Evolutionary conservation across 2,888 invertebrate species (phyloP).

Genomic region (Acleris sparsana): DNA sequence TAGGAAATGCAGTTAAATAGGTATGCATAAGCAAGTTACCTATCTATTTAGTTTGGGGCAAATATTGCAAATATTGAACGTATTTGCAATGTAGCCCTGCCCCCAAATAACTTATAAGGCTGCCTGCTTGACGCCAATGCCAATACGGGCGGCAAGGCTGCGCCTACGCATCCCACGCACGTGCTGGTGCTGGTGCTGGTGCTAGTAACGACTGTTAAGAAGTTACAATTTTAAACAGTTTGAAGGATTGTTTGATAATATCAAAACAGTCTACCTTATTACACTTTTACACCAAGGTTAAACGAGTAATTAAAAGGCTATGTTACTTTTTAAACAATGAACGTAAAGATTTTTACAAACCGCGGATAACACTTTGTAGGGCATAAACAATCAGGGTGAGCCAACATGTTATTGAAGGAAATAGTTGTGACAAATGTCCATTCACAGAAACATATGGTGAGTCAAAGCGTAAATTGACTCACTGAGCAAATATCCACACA

Average conservation of each 20-base stretch:
- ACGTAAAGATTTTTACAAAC: background rate
- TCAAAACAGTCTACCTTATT: slow-evolving; percentile 1
- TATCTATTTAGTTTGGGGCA: slow-evolving; percentile 35
- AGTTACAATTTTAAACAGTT: slow-evolving; percentile 21
- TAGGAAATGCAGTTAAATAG: background rate
- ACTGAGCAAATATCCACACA: slow-evolving; percentile 44
- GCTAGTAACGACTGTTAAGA: slow-evolving; percentile 15
- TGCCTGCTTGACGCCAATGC: slow-evolving; percentile 57
- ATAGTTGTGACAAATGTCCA: slow-evolving; percentile 41
- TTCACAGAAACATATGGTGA: slow-evolving; percentile 64
- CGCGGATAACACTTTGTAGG: background rate
- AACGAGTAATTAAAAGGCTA: background rate
- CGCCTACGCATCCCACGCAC: slow-evolving; percentile 43
- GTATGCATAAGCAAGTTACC: slow-evolving; percentile 36
- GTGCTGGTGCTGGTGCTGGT: too few relatives aligned
- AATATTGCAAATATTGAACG: slow-evolving; percentile 39
- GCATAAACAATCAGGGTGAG: too few relatives aligned
- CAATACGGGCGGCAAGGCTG: slow-evolving; percentile 44
- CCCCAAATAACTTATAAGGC: slow-evolving; percentile 60
- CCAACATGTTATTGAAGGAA: background rate
- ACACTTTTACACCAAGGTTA: background rate
- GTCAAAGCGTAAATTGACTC: slow-evolving; percentile 62
- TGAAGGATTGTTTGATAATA: slow-evolving; percentile 17
- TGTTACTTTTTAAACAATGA: background rate
- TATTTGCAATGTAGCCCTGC: slow-evolving; percentile 42